These are phyloP conservation scores for Tragopan temminckii DNA, from an alignment of 2,797 vertebrate species.

Conservation along the genomic window DNA sequence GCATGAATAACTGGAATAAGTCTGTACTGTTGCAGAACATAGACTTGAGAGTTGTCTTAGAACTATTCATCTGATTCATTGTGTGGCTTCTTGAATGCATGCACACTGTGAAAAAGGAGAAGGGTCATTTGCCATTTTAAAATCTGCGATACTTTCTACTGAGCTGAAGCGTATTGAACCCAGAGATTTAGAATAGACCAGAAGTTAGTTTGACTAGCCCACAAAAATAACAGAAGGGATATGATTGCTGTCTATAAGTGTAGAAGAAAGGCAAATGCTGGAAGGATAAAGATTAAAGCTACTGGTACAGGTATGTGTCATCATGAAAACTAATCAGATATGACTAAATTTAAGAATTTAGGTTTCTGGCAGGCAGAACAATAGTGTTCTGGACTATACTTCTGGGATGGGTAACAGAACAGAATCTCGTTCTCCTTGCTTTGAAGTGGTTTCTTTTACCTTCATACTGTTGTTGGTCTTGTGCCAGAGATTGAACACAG, in stretches of 20 bases:
- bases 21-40: neutral
- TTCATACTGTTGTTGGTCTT: neutral
- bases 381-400: neutral
- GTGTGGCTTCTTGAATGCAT: neutral
- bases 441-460: neutral
- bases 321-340: neutral
- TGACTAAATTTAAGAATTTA: neutral
- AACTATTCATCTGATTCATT: rapidly evolving
- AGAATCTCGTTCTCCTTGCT: neutral
- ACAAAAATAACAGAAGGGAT: neutral
- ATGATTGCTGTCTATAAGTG: neutral
- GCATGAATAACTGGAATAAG: neutral
- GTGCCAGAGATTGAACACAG: neutral
- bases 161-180: neutral
- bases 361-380: neutral
- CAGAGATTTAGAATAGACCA: neutral
- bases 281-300: neutral
- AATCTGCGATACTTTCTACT: neutral
- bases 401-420: neutral
- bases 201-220: neutral
- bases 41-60: neutral
- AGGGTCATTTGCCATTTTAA: neutral
- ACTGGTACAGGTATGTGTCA: neutral
- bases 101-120: neutral
- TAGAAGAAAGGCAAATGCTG: neutral